Conservation (phyloP, 2,113 vertebrate species). For the Scomber scombrus region DNA sequence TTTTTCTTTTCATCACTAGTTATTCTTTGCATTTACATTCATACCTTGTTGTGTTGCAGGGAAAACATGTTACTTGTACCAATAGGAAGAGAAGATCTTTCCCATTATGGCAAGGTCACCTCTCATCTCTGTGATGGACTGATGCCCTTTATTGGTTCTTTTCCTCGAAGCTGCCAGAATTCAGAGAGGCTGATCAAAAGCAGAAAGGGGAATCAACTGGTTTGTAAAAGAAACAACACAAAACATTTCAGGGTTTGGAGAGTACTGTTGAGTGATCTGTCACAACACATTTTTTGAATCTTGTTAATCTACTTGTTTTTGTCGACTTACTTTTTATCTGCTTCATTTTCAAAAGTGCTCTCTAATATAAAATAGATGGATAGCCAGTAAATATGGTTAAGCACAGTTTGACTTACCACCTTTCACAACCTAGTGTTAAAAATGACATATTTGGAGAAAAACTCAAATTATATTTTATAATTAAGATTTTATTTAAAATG, state of each 20-base stretch:
- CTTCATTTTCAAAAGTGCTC: neutral
- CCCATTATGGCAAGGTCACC: constrained; percentile 41
- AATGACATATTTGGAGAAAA: constrained; percentile 8
- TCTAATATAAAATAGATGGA: constrained; percentile 3
- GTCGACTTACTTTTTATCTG: constrained; percentile 11
- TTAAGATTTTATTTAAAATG: constrained; percentile 2
- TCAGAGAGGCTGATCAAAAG: constrained; percentile 57
- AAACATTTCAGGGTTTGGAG: neutral
- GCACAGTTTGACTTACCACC: neutral
- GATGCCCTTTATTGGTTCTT: constrained; percentile 49
- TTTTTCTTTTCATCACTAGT: neutral
- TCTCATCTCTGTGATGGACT: constrained; percentile 44
- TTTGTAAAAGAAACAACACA: constrained; percentile 34
- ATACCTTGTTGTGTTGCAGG: constrained; percentile 6
- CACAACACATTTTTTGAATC: constrained; percentile 18
- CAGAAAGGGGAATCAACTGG: constrained; percentile 3
- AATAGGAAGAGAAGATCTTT: constrained; percentile 23
- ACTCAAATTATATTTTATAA: too few species aligned
- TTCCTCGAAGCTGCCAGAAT: constrained; percentile 26
- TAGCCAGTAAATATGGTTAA: neutral
- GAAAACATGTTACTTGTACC: constrained; percentile 22
- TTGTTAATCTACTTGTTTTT: constrained; percentile 19
- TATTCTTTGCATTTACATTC: constrained; percentile 5
- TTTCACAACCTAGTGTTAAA: constrained; percentile 2
- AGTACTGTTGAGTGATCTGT: constrained; percentile 2